These are phyloP conservation scores for Oophaga pumilio DNA, from an alignment of 2,113 vertebrate species.

Conservation along the genomic window DNA sequence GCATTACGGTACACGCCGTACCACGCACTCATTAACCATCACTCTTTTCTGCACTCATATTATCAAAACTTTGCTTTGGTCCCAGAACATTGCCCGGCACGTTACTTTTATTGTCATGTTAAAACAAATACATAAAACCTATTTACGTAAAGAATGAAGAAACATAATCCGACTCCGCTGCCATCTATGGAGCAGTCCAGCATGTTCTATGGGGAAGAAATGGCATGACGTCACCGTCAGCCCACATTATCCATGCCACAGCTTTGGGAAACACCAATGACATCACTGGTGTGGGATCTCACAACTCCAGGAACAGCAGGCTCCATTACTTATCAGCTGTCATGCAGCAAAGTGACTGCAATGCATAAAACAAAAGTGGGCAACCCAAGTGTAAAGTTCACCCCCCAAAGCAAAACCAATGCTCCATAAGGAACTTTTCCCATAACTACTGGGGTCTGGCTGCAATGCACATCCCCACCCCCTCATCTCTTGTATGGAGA, in stretches of 20 bases:
- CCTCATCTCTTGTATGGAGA: not conserved
- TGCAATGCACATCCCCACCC: not conserved
- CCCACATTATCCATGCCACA: slow-evolving; percentile 59
- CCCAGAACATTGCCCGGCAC: not conserved
- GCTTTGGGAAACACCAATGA: slow-evolving; percentile 50
- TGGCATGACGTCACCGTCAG: slow-evolving; percentile 64
- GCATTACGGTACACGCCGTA: not conserved
- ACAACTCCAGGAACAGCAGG: slow-evolving; percentile 40
- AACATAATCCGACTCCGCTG: not conserved
- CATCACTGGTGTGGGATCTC: slow-evolving; percentile 54
- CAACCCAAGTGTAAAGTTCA: slow-evolving; percentile 1
- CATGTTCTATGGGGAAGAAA: not conserved
- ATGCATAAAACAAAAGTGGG: not conserved
- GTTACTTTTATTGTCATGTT: not conserved
- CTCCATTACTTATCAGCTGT: not conserved
- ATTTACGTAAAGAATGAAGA: not conserved
- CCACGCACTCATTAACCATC: not conserved
- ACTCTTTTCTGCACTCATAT: not conserved
- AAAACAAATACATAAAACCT: not conserved
- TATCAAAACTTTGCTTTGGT: not conserved
- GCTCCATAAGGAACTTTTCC: not conserved
- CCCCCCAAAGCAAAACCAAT: not conserved
- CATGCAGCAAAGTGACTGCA: slow-evolving; percentile 43
- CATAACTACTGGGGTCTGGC: not conserved
- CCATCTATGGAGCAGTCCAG: not conserved